Evolutionary conservation across 2,888 invertebrate genomes (phyloP).

Genomic region (Psylliodes chrysocephalus): DNA sequence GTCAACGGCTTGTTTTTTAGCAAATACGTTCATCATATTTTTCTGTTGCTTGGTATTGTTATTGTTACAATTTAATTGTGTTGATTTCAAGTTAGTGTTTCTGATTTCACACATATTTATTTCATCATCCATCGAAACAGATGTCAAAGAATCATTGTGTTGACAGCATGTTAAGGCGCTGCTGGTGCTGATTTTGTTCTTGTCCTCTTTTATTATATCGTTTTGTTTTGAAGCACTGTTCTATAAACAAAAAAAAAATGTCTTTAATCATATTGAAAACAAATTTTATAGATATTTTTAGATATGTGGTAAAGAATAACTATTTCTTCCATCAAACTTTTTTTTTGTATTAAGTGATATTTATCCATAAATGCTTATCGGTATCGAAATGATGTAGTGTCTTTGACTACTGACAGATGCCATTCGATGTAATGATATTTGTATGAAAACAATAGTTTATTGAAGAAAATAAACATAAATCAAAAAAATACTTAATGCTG

Average conservation of each 20-base stretch:
- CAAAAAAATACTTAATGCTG: no score
- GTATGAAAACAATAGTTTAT: no score
- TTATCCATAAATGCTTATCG: no score
- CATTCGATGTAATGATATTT: no score
- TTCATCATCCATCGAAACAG: conserved; percentile 49
- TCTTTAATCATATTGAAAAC: no score
- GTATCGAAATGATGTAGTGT: no score
- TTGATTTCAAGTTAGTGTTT: conserved; percentile 42
- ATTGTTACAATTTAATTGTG: conserved; percentile 43
- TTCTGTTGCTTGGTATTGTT: conserved; percentile 46
- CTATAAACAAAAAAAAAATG: not conserved
- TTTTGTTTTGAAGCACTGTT: not conserved
- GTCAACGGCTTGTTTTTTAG: conserved; percentile 72
- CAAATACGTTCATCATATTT: conserved; percentile 63
- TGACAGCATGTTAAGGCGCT: conserved; percentile 58
- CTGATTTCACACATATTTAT: conserved; percentile 48
- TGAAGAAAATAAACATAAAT: no score
- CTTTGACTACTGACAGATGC: no score
- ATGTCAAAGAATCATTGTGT: conserved; percentile 54
- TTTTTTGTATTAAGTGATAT: no score
- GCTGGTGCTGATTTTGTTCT: not conserved
- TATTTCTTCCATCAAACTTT: no score
- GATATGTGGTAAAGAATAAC: no score
- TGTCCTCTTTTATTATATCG: not conserved
- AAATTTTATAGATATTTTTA: no score